These are phyloP conservation scores for Acleris holmiana DNA, from an alignment of 2,888 invertebrate species.

Conservation along the genomic window DNA sequence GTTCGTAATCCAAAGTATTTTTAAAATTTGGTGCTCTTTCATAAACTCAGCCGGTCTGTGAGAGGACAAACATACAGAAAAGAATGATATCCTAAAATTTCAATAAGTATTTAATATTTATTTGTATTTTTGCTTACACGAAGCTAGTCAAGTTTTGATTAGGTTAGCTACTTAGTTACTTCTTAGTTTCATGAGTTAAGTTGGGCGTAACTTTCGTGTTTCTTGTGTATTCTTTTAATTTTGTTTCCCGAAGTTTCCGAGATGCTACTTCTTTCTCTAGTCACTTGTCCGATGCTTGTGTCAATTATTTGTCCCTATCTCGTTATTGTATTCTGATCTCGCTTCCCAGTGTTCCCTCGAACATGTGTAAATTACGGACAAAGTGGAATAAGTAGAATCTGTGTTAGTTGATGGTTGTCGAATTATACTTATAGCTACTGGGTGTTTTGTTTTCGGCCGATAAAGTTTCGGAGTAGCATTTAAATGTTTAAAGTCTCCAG, in stretches of 20 bases:
- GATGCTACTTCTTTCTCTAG: slow-evolving; percentile 65
- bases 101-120: slow-evolving; percentile 60
- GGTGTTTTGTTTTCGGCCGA: slow-evolving; percentile 51
- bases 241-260: slow-evolving; percentile 58
- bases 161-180: slow-evolving; percentile 66
- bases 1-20: too few relatives aligned
- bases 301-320: slow-evolving; percentile 46
- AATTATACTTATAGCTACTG: slow-evolving; percentile 62
- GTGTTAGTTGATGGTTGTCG: slow-evolving; percentile 68
- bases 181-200: slow-evolving; percentile 56
- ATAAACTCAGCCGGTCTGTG: not conserved
- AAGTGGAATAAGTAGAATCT: slow-evolving; percentile 57
- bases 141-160: slow-evolving; percentile 79
- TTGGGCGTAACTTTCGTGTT: slow-evolving; percentile 55
- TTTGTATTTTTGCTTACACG: slow-evolving; percentile 60
- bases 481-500: slow-evolving; percentile 9
- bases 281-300: slow-evolving; percentile 65
- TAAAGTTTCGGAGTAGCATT: slow-evolving; percentile 9
- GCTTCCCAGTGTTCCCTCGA: slow-evolving; percentile 5
- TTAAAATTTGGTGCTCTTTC: not conserved
- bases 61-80: slow-evolving; percentile 9
- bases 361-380: slow-evolving; percentile 26
- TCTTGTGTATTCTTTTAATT: slow-evolving; percentile 61
- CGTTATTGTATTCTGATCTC: slow-evolving; percentile 38
- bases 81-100: slow-evolving; percentile 63